Evolutionary conservation across 2,113 vertebrate species (phyloP), one percentile per base, ranked within the genome.

Genomic region (Prionailurus viverrinus): DNA sequence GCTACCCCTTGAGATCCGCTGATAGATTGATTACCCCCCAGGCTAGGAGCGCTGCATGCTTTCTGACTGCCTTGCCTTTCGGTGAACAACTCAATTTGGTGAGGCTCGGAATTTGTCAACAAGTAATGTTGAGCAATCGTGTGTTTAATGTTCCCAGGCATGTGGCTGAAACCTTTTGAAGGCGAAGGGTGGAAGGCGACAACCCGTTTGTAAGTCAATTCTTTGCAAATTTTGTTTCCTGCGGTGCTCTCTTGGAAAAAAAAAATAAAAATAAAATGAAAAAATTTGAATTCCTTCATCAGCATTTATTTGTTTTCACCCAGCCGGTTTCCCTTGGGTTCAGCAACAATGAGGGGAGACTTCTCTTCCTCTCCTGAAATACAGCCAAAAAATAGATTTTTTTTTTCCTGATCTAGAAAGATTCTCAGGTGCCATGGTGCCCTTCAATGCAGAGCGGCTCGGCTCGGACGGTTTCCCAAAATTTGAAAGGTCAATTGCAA

Each of bases 101-200:
- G 98, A 99, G 98, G 97, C 98, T 98, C 98, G 96, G 91, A 98
- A 93, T 98, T 97, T 98, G 98, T 98, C 98, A 98, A 97, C 98
- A 98, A 98, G 71, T 95, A 95, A 98, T 99, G 98, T 98, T 99
- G 98, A 98, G 98, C 98, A 98, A 98, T 97, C 97, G 85, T 99
- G 98, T 99, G 98, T 99, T 98, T 99, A 98, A 99, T 98, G 98
- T 99, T 98, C 98, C 98, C 98, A 98, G 99, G 98, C 99, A 97
- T 98, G 98, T 99, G 98, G 98, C 99, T 98, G 98, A 96, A 98
- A 98, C 98, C 98, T 99, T 99, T 99, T 98, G 99, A 98, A 99
- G 98, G 98, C 98, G 98, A 99, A 98, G 98, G 98, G 98, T 99
- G 97, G 99, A 99, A 99, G 98, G 98, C 97, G 98, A 95, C 98